These are phyloP conservation scores for Alauda arvensis DNA, from an alignment of 2,797 vertebrate genomes.

Conservation along the genomic window DNA sequence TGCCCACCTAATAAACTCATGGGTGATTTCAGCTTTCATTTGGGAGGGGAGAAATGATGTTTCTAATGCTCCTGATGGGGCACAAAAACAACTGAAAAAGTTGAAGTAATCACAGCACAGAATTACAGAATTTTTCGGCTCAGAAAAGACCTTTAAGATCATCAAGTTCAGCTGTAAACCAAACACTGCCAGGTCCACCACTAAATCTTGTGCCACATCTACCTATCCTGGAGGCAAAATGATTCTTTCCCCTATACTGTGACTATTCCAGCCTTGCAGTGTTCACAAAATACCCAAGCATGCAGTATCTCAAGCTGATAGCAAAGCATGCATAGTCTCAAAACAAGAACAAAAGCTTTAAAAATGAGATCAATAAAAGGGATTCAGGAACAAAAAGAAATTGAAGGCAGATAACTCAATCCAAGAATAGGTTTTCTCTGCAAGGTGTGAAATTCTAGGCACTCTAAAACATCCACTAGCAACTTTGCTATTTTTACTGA, in stretches of 20 bases:
- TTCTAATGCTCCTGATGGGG: not conserved
- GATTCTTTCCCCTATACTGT: not conserved
- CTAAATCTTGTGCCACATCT: not conserved
- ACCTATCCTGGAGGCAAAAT: not conserved
- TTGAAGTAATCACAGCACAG: not conserved
- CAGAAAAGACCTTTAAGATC: not conserved
- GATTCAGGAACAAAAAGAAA: not conserved
- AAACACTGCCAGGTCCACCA: no score
- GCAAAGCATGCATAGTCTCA: not conserved
- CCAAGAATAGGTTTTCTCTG: not conserved
- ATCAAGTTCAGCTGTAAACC: not conserved
- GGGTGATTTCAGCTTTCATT: not conserved
- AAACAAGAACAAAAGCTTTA: not conserved
- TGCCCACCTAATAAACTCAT: not conserved
- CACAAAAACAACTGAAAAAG: not conserved
- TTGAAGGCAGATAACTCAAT: not conserved
- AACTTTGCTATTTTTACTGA: not conserved
- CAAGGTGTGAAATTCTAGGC: not conserved
- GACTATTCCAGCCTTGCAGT: not conserved
- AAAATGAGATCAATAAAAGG: not conserved
- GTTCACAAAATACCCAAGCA: not conserved
- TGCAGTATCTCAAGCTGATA: not conserved
- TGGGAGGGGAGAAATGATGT: not conserved
- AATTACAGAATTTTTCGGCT: not conserved
- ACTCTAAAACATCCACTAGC: not conserved